Conservation (phyloP, 2,113 vertebrate species). For the Mustelus asterias region DNA sequence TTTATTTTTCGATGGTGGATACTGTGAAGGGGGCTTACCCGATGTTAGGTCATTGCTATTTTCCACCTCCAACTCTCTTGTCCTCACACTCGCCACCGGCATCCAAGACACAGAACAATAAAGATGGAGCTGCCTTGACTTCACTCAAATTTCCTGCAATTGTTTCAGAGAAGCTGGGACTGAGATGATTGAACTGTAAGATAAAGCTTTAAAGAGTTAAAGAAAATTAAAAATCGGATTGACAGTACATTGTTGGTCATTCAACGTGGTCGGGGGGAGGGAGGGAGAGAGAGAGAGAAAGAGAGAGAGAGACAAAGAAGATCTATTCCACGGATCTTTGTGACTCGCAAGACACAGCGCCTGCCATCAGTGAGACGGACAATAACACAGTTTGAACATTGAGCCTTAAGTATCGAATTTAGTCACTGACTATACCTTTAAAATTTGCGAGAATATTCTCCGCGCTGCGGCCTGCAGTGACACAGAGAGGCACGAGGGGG, state of each 20-base stretch:
- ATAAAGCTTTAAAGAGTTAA: neutral
- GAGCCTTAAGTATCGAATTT: conserved; percentile 21
- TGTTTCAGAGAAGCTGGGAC: neutral
- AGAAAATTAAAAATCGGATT: neutral
- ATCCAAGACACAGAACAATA: neutral
- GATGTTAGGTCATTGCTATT: no score
- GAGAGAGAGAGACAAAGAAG: neutral
- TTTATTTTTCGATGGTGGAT: neutral
- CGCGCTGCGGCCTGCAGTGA: neutral
- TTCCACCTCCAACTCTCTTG: neutral
- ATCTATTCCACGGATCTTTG: neutral
- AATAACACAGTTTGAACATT: conserved; percentile 13
- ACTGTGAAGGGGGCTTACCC: neutral
- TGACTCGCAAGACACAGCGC: neutral
- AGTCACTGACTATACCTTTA: neutral
- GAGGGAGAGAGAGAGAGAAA: no score
- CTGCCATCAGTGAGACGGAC: neutral
- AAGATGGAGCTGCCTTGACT: neutral
- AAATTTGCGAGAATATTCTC: neutral
- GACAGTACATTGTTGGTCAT: neutral
- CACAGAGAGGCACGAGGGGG: neutral
- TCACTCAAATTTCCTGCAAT: neutral
- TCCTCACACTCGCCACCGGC: neutral
- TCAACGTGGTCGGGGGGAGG: neutral
- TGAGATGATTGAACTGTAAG: neutral